Evolutionary conservation across 2,888 invertebrate genomes (phyloP), one percentile per base, ranked within the genome.

Genomic region (Hirtodrosophila duncani): DNA sequence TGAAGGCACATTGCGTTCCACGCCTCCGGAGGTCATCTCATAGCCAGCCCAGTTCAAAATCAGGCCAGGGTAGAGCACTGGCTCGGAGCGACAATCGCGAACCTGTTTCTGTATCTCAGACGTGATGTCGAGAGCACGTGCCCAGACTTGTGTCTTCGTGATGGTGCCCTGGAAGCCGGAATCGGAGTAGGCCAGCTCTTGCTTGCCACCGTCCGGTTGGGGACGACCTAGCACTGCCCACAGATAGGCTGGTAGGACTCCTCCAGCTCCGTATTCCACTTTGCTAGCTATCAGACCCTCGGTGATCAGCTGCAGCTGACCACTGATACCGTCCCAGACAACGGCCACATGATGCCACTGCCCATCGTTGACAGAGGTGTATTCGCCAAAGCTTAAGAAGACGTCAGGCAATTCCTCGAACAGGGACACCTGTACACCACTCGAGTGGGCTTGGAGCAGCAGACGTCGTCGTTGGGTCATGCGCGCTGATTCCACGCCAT

Each of bases 301-400:
- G n/a, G 97, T 97, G 38, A 97, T 94, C 14, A 98, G 89, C 44
- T 94, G 94, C 30, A 98, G 88, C 84, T 94, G 93, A 11, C 97
- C 97, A 3, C 94, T 93, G 44, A 92, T 92, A 24, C 97, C 95
- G 81, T 96, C 94, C 97, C 98, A 98, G n/a, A 96, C 93, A 41
- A 98, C 90, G 24, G 96, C 96, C 18, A 97, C 92, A 81, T 97
- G 97, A 88, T 98, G 97, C 98, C 98, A 98, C 83, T 96, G 96
- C 2, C 97, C 97, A 82, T 98, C 97, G 82, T 97, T 98, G 11
- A 98, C 93, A 0, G 96, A 96, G 1, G 97, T 95, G 75, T 94
- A 96, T 86, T 96, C 95, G 41, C 94, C 91, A 87, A 96, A 97
- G 68, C 95, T 94, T 27, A 97, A 88, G 87, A 96, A 97, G 0